Base-by-base conservation (phyloP, 2,797 vertebrate genomes). In the Yasuhikotakia modesta region DNA sequence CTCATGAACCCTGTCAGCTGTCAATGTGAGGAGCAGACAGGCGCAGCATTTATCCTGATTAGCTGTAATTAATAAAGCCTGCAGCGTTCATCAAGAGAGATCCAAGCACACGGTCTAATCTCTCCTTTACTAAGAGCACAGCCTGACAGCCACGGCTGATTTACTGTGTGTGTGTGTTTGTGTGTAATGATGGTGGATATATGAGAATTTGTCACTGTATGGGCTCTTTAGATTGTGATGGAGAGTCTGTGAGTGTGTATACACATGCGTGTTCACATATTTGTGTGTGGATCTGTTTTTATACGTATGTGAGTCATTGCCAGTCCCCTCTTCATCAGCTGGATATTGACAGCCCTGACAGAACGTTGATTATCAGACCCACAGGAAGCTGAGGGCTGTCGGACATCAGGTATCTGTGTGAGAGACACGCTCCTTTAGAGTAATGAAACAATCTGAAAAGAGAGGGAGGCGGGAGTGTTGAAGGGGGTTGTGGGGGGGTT, bases 291-390 rank as follows among this genome's bases (percentile, higher is more conserved):
- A 32, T 69, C 27, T 74, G 68, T 79, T 35, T 79, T 43, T 81
- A 70, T 82, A 76, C 76, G 83, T 82, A 76, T 79, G 83, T 82
- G 63, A 74, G 76, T 70, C 53, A 53, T 64, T 55, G 82, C 70
- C 57, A 79, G 82, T 85, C 80, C 76, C 85, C 79, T 85, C 77
- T 84, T 69, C 55, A 73, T 87, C 83, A 84, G 82, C 82, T 87
- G 75, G 87, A 85, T 91, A 92, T 96, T 95, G 96, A 95, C 95
- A 95, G 92, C 88, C 91, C 89, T 96, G 96, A 95, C 95, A 96
- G 94, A 93, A 93, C 93, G 96, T 96, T 96, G 96, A 97, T 97
- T 96, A 96, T 95, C 94, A 93, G 94, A 94, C 95, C 94, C 92
- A 94, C 93, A 89, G 93, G 95, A 95, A 94, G 93, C 93, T 91